Evolutionary conservation across 1,140 invertebrate genomes (phyloP).

Genomic region (Drosophila trapezifrons): DNA sequence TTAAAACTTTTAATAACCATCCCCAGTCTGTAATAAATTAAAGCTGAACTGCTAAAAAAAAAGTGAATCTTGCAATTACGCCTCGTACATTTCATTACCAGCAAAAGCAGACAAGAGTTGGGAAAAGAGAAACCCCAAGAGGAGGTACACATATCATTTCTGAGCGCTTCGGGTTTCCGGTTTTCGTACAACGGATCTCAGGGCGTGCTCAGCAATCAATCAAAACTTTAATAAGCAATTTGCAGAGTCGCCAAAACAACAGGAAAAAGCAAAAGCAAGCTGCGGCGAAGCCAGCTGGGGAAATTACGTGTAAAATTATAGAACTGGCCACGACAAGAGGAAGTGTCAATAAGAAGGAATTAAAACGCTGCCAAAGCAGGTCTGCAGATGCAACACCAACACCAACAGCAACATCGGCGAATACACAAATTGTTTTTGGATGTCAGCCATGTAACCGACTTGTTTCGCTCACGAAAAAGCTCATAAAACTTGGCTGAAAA

Average conservation of each 20-base stretch:
- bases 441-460: slow-evolving; percentile 33
- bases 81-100: slow-evolving; percentile 29
- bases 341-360: slow-evolving; percentile 42
- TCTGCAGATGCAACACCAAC: slow-evolving; percentile 35
- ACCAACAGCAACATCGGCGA: slow-evolving; percentile 10
- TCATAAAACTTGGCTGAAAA: slow-evolving; percentile 45
- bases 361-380: slow-evolving; percentile 27
- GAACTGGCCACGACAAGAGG: slow-evolving; percentile 19
- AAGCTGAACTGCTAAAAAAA: slow-evolving; percentile 11
- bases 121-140: slow-evolving; percentile 38
- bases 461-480: slow-evolving; percentile 35
- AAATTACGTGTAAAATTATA: slow-evolving; percentile 52
- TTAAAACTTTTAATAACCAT: slow-evolving; percentile 6
- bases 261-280: slow-evolving; percentile 7
- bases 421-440: slow-evolving; percentile 34
- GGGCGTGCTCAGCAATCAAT: slow-evolving; percentile 48
- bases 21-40: slow-evolving; percentile 9
- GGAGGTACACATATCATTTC: slow-evolving; percentile 25
- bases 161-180: slow-evolving; percentile 30
- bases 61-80: slow-evolving; percentile 46
- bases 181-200: slow-evolving; percentile 38
- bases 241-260: slow-evolving; percentile 38
- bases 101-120: slow-evolving; percentile 9
- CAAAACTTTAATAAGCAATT: slow-evolving; percentile 53
- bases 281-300: slow-evolving; percentile 17